These are phyloP conservation scores for Caracal caracal DNA, from an alignment of 2,113 vertebrate species.

Conservation along the genomic window DNA sequence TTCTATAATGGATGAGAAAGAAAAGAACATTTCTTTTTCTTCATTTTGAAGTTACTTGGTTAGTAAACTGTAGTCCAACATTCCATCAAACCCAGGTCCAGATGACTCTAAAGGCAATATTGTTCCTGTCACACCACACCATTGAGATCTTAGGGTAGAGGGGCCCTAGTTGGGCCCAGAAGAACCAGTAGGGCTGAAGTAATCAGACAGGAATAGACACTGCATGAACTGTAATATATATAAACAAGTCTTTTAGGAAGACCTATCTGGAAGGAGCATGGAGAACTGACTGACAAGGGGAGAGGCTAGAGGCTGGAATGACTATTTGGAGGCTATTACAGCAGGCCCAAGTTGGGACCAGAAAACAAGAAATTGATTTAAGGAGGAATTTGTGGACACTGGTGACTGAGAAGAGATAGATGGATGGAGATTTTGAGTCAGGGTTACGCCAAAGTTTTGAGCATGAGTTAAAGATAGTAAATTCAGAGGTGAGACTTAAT, in stretches of 20 bases:
- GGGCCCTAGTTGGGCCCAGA: neutral
- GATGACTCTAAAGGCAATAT: neutral
- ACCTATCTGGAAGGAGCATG: neutral
- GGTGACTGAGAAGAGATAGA: neutral
- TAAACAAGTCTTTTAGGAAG: neutral
- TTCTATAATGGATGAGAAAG: neutral
- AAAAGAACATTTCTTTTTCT: neutral
- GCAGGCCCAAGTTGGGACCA: neutral
- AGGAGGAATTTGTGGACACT: neutral
- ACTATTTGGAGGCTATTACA: neutral
- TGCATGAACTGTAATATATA: neutral
- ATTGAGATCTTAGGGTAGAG: neutral
- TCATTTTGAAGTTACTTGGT: neutral
- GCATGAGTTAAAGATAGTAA: neutral
- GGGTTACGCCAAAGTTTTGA: neutral
- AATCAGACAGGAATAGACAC: neutral
- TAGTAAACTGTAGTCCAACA: neutral
- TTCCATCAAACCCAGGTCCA: neutral
- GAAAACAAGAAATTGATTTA: slow-evolving; percentile 19
- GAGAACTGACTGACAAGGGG: neutral
- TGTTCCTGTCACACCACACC: neutral
- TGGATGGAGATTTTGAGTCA: neutral
- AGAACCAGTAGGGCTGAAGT: neutral
- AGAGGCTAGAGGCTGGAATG: neutral
- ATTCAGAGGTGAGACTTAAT: neutral